Evolutionary conservation across 2,888 invertebrate genomes (phyloP), one percentile per base, ranked within the genome.

Genomic region (Myathropa florea): DNA sequence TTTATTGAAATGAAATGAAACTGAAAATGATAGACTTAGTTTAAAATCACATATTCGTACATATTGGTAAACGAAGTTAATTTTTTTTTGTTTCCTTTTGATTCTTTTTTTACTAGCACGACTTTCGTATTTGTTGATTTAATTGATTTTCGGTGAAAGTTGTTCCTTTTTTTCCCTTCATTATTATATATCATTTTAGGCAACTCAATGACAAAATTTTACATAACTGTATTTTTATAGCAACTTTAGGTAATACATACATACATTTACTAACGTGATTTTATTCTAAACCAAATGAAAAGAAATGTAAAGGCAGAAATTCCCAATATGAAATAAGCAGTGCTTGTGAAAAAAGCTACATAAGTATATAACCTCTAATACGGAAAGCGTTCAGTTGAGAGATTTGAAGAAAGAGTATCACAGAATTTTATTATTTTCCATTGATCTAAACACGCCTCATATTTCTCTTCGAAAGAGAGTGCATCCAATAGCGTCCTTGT

Each of bases 41-140:
- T 80, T 84, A 72, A 57, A 67, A 85, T 68, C 55, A 77, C 67
- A 67, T 71, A 64, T n/a, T n/a, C n/a, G n/a, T n/a, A n/a, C n/a
- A n/a, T 28, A 75, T 67, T 75, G 70, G 65, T 61, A 67, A 79
- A 75, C 64, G 75, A 73, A 78, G 33, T 59, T 76, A 39, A 14
- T 36, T 59, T 65, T 39, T 68, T 57, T 59, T 70, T 70, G 61
- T 72, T 24, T 72, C 67, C 63, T 63, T 18, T 24, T 55, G 33
- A 60, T 59, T 75, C 30, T 33, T 64, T 70, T 72, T 77, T 26
- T 80, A 72, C 73, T 63, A 63, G 57, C 39, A 63, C 68, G 63
- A 75, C 68, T 81, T 80, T 81, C 80, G 33, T 59, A 33, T 33
- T 33, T 24, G 12, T 28, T 65, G 24, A 46, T 67, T 67, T 30